These are phyloP conservation scores for Drosophila mettleri DNA, from an alignment of 2,888 invertebrate genomes.

Conservation along the genomic window DNA sequence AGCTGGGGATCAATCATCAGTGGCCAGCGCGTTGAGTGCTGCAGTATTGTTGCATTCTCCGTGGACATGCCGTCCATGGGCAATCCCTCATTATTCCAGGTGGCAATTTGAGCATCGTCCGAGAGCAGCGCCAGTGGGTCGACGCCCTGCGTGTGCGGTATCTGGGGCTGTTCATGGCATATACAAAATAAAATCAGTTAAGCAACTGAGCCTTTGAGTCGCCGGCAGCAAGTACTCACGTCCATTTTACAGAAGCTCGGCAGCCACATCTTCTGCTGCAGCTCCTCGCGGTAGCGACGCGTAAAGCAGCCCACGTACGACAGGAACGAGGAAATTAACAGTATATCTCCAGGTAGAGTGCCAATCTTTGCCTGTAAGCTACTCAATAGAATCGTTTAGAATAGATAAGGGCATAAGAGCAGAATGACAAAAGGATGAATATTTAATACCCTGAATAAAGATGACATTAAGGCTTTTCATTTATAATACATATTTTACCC, in stretches of 20 bases:
- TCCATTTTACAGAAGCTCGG: slow-evolving; percentile 90
- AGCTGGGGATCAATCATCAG: slow-evolving; percentile 97
- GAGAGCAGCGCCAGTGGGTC: slow-evolving; percentile 94
- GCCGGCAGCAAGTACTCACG: slow-evolving; percentile 83
- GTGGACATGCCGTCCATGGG: slow-evolving; percentile 97
- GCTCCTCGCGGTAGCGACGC: slow-evolving; percentile 91
- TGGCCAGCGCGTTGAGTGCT: slow-evolving; percentile 96
- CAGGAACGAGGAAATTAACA: slow-evolving; percentile 96
- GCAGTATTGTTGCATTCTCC: slow-evolving; percentile 97
- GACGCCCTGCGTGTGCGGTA: slow-evolving; percentile 92
- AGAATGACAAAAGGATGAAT: not conserved
- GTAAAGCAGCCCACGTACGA: slow-evolving; percentile 98
- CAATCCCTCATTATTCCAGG: slow-evolving; percentile 97
- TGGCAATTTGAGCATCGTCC: slow-evolving; percentile 96
- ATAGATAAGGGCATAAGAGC: not conserved
- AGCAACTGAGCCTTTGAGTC: slow-evolving; percentile 10
- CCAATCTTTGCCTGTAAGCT: slow-evolving; percentile 90
- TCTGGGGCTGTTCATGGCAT: slow-evolving; percentile 86
- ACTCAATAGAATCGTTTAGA: slow-evolving; percentile 6
- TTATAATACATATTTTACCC: no score
- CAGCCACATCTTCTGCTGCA: slow-evolving; percentile 92
- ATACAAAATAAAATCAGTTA: slow-evolving; percentile 1
- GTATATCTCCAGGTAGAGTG: slow-evolving; percentile 96
- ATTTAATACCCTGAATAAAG: not conserved
- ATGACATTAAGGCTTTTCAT: no score